phyloP scores from a whole-genome alignment of 1,140 invertebrate species.

The Drosophila azteca region DNA sequence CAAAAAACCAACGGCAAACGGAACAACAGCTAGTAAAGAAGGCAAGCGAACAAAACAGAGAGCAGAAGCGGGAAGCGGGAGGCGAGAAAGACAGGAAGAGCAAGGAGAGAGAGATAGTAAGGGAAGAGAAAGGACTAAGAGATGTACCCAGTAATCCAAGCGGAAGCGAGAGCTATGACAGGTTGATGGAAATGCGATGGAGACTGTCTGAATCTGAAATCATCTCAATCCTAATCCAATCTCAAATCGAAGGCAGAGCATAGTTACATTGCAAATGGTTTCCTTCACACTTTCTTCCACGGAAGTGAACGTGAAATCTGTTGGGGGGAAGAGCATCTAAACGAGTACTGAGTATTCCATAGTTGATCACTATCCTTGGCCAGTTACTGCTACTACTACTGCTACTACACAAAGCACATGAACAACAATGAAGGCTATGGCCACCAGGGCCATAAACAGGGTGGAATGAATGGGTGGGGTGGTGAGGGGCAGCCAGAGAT shows the following conservation, averaged over 20 bases:
- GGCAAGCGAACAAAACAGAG: slow-evolving; percentile 49
- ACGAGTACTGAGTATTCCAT: background rate
- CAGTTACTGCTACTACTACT: slow-evolving; percentile 9
- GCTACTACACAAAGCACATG: slow-evolving; percentile 40
- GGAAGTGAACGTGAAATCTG: too few relatives aligned
- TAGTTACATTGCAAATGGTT: too few relatives aligned
- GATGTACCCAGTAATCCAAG: slow-evolving; percentile 38
- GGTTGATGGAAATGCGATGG: too few relatives aligned
- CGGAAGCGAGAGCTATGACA: too few relatives aligned
- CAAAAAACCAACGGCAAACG: slow-evolving; percentile 60
- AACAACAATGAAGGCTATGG: slow-evolving; percentile 30
- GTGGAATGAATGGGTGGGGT: background rate
- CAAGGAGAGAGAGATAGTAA: slow-evolving; percentile 12
- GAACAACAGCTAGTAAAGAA: slow-evolving; percentile 35
- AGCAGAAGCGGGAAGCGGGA: background rate
- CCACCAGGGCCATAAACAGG: slow-evolving; percentile 28
- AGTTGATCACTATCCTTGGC: slow-evolving; percentile 1
- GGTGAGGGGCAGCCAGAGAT: slow-evolving; percentile 5
- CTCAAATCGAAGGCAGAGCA: too few relatives aligned
- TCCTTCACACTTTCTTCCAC: too few relatives aligned
- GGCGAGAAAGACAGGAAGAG: too few relatives aligned
- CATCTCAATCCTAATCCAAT: too few relatives aligned
- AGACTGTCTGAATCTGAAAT: too few relatives aligned
- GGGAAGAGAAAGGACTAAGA: slow-evolving; percentile 20
- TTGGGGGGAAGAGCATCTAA: too few relatives aligned